Base-by-base conservation (phyloP, 1,140 invertebrate species). In the Drosophila punjabiensis region DNA sequence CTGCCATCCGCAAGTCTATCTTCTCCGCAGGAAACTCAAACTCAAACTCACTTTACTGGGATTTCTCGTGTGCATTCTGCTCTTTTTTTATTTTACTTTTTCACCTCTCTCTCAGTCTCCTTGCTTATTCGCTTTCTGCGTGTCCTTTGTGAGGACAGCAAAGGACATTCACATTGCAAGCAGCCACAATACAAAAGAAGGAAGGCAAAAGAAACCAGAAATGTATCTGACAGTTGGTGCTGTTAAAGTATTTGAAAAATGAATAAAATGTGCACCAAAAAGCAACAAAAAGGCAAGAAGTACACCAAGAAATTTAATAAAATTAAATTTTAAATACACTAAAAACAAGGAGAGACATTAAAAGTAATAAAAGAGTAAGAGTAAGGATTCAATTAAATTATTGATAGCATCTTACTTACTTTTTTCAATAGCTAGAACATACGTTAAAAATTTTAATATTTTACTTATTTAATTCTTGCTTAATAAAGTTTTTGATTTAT, bases 161-260 rank as follows among this genome's bases (percentile, higher is more conserved):
- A 85, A 85, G 82, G 82, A 85, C 82, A 85, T 85, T 81, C 82
- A 69, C 81, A 84, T 80, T 71, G 78, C 82, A 80, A 64, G 81
- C 65, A 58, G 64, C 60, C 59, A 45, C 76, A 81, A 59, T 39
- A 79, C 79, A 79, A 70, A 76, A 56, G 59, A 61, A 64, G 63
- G 14, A 33, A 45, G 41, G 48, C 67, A 80, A 66, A 63, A 60
- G 28, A 81, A 43, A 63, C 71, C 71, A 74, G 71, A 75, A 75
- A 89, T 81, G 85, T 78, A 89, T 81, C 84, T 88, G 84, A 81
- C 85, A 89, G 85, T 88, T 89, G 85, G 77, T 71, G 78, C 68
- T 68, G 50, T 48, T 60, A 32, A 81, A 74, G 66, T 88, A 81
- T 88, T 89, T 88, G 84, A 89, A 88, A 88, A 84, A 88, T 81